Evolutionary conservation across 2,797 vertebrate species (phyloP), one percentile per base, ranked within the genome.

Genomic region (Pseudocheirus occidentalis): DNA sequence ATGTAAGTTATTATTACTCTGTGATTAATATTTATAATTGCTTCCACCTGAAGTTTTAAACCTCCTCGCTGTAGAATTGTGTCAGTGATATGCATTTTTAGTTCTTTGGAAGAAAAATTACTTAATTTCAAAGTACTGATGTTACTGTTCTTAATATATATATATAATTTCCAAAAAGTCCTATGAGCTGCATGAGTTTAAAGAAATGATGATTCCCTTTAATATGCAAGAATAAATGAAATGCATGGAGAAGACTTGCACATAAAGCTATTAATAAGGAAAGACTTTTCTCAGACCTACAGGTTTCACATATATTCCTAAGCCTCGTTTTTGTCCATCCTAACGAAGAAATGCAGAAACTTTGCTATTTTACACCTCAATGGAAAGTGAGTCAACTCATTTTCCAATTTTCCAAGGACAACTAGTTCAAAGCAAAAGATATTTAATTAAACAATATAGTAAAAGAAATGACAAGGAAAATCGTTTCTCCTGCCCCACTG

Each of bases 51-150:
- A 53, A 89, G 54, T 56, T 24, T 34, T 59, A 50, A 91, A 34
- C 12, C 21, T 96, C 91, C n/a, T 95, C 55, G 55, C 21, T 92
- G 59, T 28, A 95, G 87, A 54, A 57, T 54, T 29, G 57, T 62
- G 93, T 40, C 53, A 56, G 21, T 66, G 90, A 91, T n/a, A 55
- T n/a, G 31, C 92, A 55, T 90, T 34, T 58, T 73, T 73, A 55
- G 27, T 54, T 66, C 58, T 92, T 96, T 57, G 66, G 66, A 73
- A 73, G 66, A 73, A 73, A 73, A 1, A 40, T 73, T 73, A 9
- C 66, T 40, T 73, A 73, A 40, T 73, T 73, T 5, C 13, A 40
- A 40, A 40, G 16, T 21, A 73, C 40, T 24, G 21, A 73, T 73
- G n/a, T 40, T 40, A 73, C n/a, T 73, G 40, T 73, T 73, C 16